Percentiles rank a stretch among this genome's conserved stretches.
Conservation (phyloP, 2,888 invertebrate genomes). For the Hirtodrosophila confusa region DNA sequence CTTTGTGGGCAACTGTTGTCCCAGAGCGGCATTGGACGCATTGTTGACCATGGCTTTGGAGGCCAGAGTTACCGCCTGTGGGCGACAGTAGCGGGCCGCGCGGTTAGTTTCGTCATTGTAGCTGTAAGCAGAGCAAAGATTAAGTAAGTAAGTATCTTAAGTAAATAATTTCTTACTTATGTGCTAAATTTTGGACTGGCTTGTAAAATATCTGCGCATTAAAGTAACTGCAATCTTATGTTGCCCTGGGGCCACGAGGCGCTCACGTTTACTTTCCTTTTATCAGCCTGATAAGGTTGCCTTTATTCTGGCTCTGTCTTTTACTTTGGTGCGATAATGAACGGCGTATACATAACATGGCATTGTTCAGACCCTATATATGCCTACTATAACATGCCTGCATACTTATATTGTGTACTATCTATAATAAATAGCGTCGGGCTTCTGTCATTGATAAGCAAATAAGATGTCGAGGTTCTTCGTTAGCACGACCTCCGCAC, state of each 20-base stretch:
- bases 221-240: slow-evolving; percentile 33
- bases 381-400: background rate
- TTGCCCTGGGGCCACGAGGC: slow-evolving; percentile 23
- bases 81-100: slow-evolving; percentile 82
- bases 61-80: slow-evolving; percentile 82
- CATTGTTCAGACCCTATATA: slow-evolving; percentile 39
- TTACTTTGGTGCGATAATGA: slow-evolving; percentile 52
- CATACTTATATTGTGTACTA: slow-evolving; percentile 13
- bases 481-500: slow-evolving; percentile 59
- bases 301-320: slow-evolving; percentile 40
- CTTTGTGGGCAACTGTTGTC: slow-evolving; percentile 56
- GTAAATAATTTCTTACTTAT: no score
- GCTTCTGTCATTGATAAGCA: slow-evolving; percentile 56
- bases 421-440: slow-evolving; percentile 30
- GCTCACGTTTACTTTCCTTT: slow-evolving; percentile 57
- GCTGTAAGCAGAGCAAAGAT: slow-evolving; percentile 59
- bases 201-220: slow-evolving; percentile 51
- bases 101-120: slow-evolving; percentile 82
- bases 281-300: slow-evolving; percentile 53
- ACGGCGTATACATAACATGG: slow-evolving; percentile 30
- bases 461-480: slow-evolving; percentile 46
- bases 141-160: slow-evolving; percentile 11
- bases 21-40: slow-evolving; percentile 66
- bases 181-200: slow-evolving; percentile 13
- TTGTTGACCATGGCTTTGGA: slow-evolving; percentile 83